Conservation (phyloP, 2,888 invertebrate genomes). For the Adelognathus sp. region DNA sequence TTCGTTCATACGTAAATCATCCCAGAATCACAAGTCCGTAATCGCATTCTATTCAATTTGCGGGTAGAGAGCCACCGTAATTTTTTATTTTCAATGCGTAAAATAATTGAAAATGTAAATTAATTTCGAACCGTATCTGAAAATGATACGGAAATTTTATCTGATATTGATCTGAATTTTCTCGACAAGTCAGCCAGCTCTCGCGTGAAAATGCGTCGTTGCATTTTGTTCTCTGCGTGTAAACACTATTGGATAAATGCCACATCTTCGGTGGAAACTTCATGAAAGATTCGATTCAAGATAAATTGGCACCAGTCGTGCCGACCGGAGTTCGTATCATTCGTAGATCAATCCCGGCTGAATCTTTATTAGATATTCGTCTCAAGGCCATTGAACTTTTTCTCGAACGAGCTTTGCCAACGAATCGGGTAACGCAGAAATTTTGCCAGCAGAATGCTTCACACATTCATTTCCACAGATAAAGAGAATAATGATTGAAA, state of each 20-base stretch:
- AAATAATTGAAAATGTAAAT: too few species aligned
- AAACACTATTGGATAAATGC: constrained; percentile 6
- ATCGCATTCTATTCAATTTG: background rate
- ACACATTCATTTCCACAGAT: too few species aligned
- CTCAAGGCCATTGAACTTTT: background rate
- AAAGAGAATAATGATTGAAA: too few species aligned
- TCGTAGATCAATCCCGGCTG: constrained; percentile 1
- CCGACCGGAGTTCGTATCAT: constrained; percentile 26
- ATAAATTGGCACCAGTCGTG: background rate
- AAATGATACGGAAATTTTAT: too few species aligned
- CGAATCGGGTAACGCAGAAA: too few species aligned
- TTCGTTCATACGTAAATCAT: background rate
- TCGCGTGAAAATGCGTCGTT: background rate
- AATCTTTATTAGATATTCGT: background rate
- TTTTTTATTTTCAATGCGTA: background rate
- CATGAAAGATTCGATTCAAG: constrained; percentile 18
- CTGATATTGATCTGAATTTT: too few species aligned
- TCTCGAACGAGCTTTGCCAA: too few species aligned
- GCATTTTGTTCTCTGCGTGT: background rate
- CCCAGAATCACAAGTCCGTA: background rate
- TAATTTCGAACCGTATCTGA: too few species aligned
- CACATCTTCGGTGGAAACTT: constrained; percentile 1
- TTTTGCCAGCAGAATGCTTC: too few species aligned
- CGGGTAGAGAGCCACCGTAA: background rate
- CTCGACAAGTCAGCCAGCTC: too few species aligned